Conservation (phyloP, 2,797 vertebrate species). For the Catostomus latipinnis region DNA sequence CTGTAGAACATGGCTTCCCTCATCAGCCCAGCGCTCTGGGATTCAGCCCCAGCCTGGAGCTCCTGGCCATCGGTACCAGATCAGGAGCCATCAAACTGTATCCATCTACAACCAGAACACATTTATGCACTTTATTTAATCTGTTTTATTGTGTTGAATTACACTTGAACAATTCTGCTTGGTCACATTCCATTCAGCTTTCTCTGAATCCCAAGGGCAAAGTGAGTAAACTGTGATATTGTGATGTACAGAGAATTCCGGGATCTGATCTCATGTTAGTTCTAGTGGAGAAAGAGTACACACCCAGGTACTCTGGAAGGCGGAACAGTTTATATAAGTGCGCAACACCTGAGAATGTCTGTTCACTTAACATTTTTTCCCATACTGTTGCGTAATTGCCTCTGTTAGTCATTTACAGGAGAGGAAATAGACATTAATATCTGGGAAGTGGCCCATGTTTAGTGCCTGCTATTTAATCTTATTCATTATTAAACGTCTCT, state of each 20-base stretch:
- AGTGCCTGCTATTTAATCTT: background rate
- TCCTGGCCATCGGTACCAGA: conserved; percentile 96
- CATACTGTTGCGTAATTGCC: conserved; percentile 64
- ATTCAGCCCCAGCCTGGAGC: conserved; percentile 85
- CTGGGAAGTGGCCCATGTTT: background rate
- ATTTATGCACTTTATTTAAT: background rate
- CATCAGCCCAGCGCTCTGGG: conserved; percentile 96
- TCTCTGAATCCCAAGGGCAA: conserved; percentile 36
- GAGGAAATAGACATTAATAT: conserved; percentile 18
- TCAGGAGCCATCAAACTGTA: conserved; percentile 98
- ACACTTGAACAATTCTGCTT: background rate
- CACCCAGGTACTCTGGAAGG: conserved; percentile 43
- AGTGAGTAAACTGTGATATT: conserved; percentile 5
- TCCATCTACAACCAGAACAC: conserved; percentile 73
- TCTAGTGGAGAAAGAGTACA: conserved; percentile 21
- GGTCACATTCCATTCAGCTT: conserved; percentile 22
- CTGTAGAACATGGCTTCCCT: conserved; percentile 97
- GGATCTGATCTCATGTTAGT: background rate
- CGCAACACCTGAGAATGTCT: conserved; percentile 40
- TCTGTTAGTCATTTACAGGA: conserved; percentile 32
- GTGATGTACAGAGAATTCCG: conserved; percentile 9
- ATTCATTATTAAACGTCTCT: background rate
- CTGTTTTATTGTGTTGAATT: background rate
- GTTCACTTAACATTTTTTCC: conserved; percentile 61
- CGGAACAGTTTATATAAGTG: conserved; percentile 26